A percentile compares a stretch with the other conserved stretches of the same genome.
Evolutionary conservation across 2,888 invertebrate genomes (phyloP).

Genomic region (Meiosimyza platycephala): DNA sequence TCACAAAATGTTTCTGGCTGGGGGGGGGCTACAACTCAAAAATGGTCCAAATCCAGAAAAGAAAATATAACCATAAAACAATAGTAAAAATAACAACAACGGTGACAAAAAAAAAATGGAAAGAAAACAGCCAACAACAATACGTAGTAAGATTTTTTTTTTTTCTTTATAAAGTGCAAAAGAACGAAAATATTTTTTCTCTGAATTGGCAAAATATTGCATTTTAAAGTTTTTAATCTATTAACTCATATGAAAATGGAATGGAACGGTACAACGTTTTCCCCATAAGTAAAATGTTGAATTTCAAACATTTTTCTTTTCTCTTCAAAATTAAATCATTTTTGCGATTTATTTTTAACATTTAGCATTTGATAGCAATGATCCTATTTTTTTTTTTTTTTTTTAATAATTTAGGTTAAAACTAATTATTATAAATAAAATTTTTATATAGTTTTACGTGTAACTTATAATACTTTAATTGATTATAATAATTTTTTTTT

Average conservation of each 20-base stretch:
- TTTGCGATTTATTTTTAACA: slow-evolving; percentile 53
- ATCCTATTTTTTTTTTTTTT: slow-evolving; percentile 19
- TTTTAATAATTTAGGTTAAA: too few species aligned
- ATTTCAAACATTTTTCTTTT: slow-evolving; percentile 8
- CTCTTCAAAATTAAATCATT: slow-evolving; percentile 25
- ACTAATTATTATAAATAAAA: too few species aligned
- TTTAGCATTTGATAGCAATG: slow-evolving; percentile 65
- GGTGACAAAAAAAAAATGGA: slow-evolving; percentile 20
- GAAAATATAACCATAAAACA: slow-evolving; percentile 44
- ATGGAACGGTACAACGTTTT: slow-evolving; percentile 31
- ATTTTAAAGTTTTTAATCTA: too few species aligned
- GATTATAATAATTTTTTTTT: too few species aligned
- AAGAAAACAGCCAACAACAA: slow-evolving; percentile 20
- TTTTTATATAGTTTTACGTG: too few species aligned
- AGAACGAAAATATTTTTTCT: slow-evolving; percentile 16
- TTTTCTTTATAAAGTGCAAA: background rate
- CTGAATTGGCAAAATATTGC: slow-evolving; percentile 11
- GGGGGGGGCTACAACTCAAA: slow-evolving; percentile 50
- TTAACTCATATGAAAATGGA: slow-evolving; percentile 7
- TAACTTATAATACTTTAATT: too few species aligned
- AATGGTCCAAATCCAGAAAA: slow-evolving; percentile 29
- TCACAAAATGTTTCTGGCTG: slow-evolving; percentile 62
- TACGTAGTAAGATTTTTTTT: slow-evolving; percentile 10
- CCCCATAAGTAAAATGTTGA: slow-evolving; percentile 14
- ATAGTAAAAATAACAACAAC: slow-evolving; percentile 37